Evolutionary conservation across 2,888 invertebrate genomes (phyloP).

Genomic region (Nineta flava): DNA sequence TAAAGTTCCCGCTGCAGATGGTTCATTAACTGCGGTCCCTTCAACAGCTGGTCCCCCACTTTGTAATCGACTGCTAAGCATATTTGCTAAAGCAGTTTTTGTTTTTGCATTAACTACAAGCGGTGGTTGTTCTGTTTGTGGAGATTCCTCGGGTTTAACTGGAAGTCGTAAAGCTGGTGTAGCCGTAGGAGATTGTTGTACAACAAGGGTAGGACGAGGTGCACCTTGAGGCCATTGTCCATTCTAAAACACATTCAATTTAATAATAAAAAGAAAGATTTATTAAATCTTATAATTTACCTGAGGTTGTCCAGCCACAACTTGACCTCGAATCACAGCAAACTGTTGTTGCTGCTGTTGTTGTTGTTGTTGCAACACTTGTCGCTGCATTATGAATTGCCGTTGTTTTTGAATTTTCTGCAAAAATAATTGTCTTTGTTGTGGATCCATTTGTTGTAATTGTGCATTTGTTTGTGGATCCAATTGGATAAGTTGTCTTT

Average conservation of each 20-base stretch:
- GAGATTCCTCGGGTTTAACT: constrained; percentile 11
- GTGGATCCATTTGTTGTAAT: constrained; percentile 63
- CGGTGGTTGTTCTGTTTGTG: constrained; percentile 27
- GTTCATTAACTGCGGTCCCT: constrained; percentile 35
- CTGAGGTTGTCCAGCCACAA: constrained; percentile 5
- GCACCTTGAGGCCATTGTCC: constrained; percentile 6
- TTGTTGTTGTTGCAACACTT: constrained; percentile 4
- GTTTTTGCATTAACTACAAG: constrained; percentile 72
- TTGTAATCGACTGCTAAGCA: constrained; percentile 68
- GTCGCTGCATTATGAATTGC: constrained; percentile 44
- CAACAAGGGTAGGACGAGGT: constrained; percentile 4
- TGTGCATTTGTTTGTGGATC: constrained; percentile 74
- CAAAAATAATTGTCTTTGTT: constrained; percentile 64
- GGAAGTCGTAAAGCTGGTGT: constrained; percentile 6
- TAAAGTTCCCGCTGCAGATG: constrained; percentile 52
- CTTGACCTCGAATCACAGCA: constrained; percentile 5
- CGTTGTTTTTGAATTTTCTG: constrained; percentile 57
- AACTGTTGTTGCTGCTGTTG: constrained; percentile 5
- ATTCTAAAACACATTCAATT: not conserved
- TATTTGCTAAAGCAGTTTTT: constrained; percentile 88
- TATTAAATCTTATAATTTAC: not conserved
- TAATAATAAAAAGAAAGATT: not conserved
- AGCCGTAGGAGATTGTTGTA: constrained; percentile 4
- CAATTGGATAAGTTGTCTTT: constrained; percentile 59
- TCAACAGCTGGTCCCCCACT: constrained; percentile 32